Evolutionary conservation across 2,797 vertebrate species (phyloP), one percentile per base, ranked within the genome.

Genomic region (Zenarchopterus dispar): DNA sequence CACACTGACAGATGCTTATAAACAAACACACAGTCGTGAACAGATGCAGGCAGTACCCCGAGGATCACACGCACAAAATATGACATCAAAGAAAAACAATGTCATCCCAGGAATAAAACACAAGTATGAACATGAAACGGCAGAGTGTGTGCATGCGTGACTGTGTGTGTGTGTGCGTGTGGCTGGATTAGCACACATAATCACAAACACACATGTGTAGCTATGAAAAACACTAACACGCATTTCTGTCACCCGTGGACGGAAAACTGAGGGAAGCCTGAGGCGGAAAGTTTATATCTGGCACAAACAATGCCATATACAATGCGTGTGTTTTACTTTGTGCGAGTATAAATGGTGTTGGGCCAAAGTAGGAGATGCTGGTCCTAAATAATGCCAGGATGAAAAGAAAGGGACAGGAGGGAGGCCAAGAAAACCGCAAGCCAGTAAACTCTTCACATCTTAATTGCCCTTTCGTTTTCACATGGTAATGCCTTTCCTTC

Each of bases 381-480:
- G 75, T 73, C 60, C 67, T 76, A 78, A 83, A 79, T 79, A 84
- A 84, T 70, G 53, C 31, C 5, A 58, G 46, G 28, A 46, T 78
- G 57, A 60, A 60, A 33, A 39, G 67, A 65, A 66, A 60, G 66
- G 59, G 63, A 81, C 71, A 83, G 67, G 67, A 67, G 59, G 80
- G 80, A 83, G 75, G 76, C 79, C 79, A 39, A 75, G 77, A 62
- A 47, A 51, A 73, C 66, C 73, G 77, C 79, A 80, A 74, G 69
- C 75, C 67, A 76, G 70, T 73, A 81, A 85, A 85, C 85, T 77
- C 82, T 86, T 81, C 66, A 86, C 86, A 81, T 82, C 86, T 91
- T 89, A 89, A 93, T 91, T 89, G 81, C 85, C 82, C 83, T 84
- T 72, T 77, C 59, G 73, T 89, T 91, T 93, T 91, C 88, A 87